phyloP scores from a whole-genome alignment of 1,140 invertebrate species.

The Portunus trituberculatus region DNA sequence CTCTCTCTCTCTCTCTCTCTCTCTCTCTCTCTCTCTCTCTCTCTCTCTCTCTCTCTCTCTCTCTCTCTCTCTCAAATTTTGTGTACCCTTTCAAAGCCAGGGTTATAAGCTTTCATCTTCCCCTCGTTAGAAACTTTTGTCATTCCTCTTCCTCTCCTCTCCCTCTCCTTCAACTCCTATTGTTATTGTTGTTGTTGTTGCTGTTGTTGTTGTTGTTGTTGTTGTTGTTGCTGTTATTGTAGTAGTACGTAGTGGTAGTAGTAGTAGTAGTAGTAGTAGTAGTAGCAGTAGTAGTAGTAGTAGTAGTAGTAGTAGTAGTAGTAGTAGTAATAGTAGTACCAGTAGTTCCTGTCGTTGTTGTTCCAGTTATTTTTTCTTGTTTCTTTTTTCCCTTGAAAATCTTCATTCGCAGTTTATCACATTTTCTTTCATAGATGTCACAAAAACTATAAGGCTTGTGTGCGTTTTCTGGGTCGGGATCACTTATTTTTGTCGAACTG shows the following conservation, averaged over 20 bases:
- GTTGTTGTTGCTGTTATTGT: neutral
- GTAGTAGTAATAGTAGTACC: neutral
- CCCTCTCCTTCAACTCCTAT: neutral
- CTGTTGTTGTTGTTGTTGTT: neutral
- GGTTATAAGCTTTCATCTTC: neutral
- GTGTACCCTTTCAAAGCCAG: neutral
- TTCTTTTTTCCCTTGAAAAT: neutral
- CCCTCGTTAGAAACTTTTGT: neutral
- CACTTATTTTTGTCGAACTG: too few species aligned
- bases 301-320: neutral
- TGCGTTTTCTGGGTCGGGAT: too few species aligned
- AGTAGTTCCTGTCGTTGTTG: neutral
- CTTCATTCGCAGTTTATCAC: neutral
- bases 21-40: neutral
- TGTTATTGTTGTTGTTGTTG: neutral
- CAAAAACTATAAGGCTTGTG: too few species aligned
- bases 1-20: neutral
- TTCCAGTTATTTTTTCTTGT: too few species aligned
- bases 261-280: neutral
- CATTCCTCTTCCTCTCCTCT: neutral
- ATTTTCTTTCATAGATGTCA: neutral
- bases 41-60: neutral
- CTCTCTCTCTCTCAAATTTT: constrained; percentile 13
- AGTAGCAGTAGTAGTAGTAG: neutral
- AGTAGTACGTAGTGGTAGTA: neutral